Percentiles rank a stretch among this genome's conserved stretches.
phyloP scores from a whole-genome alignment of 2,797 vertebrate genomes.

The Etheostoma nigrum region DNA sequence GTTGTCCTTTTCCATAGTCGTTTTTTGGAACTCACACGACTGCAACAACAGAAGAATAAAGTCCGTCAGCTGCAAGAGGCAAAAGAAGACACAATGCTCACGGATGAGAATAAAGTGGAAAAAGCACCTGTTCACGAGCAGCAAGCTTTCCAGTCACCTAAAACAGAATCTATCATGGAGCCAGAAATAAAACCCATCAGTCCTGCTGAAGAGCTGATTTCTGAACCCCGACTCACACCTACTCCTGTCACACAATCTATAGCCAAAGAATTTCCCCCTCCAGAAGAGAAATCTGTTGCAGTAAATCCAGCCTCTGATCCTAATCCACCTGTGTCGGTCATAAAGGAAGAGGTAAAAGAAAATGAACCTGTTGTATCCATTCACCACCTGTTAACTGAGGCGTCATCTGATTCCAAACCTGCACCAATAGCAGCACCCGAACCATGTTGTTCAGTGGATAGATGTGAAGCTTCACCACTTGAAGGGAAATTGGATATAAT shows the following conservation, averaged over 20 bases:
- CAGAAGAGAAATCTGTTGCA: constrained; percentile 64
- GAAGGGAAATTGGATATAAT: constrained; percentile 69
- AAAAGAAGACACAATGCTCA: constrained; percentile 68
- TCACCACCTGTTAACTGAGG: constrained; percentile 49
- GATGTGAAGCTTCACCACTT: constrained; percentile 60
- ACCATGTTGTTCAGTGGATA: constrained; percentile 51
- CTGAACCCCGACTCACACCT: constrained; percentile 54
- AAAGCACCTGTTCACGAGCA: constrained; percentile 86
- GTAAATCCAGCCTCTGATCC: constrained; percentile 50
- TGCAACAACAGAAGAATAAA: constrained; percentile 96
- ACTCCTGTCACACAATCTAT: constrained; percentile 42
- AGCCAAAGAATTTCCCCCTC: constrained; percentile 66
- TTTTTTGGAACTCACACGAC: constrained; percentile 90
- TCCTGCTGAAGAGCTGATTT: constrained; percentile 69
- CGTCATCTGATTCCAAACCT: constrained; percentile 62
- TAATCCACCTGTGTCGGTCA: constrained; percentile 22
- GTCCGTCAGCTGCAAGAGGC: constrained; percentile 88
- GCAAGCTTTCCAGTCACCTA: constrained; percentile 64
- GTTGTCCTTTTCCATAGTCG: constrained; percentile 97
- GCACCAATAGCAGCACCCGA: constrained; percentile 70
- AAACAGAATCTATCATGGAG: constrained; percentile 78
- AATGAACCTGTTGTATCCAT: constrained; percentile 47
- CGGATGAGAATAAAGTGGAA: constrained; percentile 68
- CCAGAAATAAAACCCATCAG: constrained; percentile 86
- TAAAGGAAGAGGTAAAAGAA: constrained; percentile 74